Evolutionary conservation across 2,113 vertebrate species (phyloP).

Genomic region (Oostethus manadensis): DNA sequence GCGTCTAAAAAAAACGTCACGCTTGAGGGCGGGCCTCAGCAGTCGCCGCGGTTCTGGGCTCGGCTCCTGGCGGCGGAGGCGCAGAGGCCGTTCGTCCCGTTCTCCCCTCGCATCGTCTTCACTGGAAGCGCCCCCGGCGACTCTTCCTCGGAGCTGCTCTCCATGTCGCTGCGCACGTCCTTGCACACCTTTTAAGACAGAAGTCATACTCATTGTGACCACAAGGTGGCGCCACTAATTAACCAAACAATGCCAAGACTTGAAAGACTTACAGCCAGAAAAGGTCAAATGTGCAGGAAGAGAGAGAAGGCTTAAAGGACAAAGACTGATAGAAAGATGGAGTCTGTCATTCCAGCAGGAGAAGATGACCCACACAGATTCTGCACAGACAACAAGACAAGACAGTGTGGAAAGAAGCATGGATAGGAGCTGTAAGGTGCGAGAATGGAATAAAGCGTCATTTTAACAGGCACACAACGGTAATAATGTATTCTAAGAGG

Average conservation of each 20-base stretch:
- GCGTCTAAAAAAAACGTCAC: neutral
- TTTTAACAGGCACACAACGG: too few relatives aligned
- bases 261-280: constrained; percentile 66
- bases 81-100: constrained; percentile 82
- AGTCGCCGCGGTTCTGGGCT: constrained; percentile 66
- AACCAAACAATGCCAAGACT: neutral
- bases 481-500: neutral
- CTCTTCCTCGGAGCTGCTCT: constrained; percentile 96
- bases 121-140: constrained; percentile 54
- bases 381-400: constrained; percentile 62
- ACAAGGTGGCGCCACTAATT: neutral
- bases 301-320: constrained; percentile 49
- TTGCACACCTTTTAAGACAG: constrained; percentile 78
- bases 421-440: neutral
- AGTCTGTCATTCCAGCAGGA: constrained; percentile 56
- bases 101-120: constrained; percentile 69
- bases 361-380: constrained; percentile 53
- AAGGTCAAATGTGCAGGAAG: constrained; percentile 39
- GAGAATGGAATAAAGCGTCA: too few relatives aligned
- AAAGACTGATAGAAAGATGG: constrained; percentile 64
- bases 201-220: neutral
- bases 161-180: constrained; percentile 93
- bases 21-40: constrained; percentile 11
- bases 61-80: constrained; percentile 59
- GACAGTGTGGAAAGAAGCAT: constrained; percentile 17